Evolutionary conservation across 2,797 vertebrate genomes (phyloP), one percentile per base, ranked within the genome.

Genomic region (Anableps anableps): DNA sequence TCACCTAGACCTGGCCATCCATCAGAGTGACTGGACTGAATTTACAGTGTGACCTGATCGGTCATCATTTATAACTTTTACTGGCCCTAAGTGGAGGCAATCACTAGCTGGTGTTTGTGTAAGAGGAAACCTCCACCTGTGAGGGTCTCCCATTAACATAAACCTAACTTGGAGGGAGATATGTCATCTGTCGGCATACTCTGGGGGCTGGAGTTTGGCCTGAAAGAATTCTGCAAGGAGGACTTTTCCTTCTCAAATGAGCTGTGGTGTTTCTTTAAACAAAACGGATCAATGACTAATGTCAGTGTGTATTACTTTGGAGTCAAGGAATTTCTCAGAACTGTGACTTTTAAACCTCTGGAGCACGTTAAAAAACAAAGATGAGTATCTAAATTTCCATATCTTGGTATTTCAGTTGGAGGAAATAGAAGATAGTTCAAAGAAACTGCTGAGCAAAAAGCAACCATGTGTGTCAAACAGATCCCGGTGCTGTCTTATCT

Each of bases 41-140:
- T 96, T 95, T 95, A 95, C 92, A 93, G 91, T 93, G 90, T 84
- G 90, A 93, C 87, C 92, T 84, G 89, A 95, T 95, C 91, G 90
- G 92, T 93, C 93, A 93, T 94, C 93, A 95, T 95, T 94, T 94
- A 94, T 95, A 94, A 94, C 92, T 93, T 95, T 95, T 95, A 95
- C 93, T 92, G 92, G 93, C 88, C 91, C 91, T 93, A 88, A 91
- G 92, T 92, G 91, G 90, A 91, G 85, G 90, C 91, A 94, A 94
- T 95, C 91, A 93, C 89, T 80, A 89, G 91, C 92, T 93, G 88
- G 88, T 94, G 94, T 94, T 94, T 94, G 93, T 93, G 92, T 92
- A 93, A 93, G 92, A 91, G 85, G 90, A 92, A 91, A 92, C 94
- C 92, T 94, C 91, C 93, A 95, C 95, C 95, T 96, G 93, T 80